Conservation (phyloP, 2,888 invertebrate genomes). For the Neoscelio sp. region DNA sequence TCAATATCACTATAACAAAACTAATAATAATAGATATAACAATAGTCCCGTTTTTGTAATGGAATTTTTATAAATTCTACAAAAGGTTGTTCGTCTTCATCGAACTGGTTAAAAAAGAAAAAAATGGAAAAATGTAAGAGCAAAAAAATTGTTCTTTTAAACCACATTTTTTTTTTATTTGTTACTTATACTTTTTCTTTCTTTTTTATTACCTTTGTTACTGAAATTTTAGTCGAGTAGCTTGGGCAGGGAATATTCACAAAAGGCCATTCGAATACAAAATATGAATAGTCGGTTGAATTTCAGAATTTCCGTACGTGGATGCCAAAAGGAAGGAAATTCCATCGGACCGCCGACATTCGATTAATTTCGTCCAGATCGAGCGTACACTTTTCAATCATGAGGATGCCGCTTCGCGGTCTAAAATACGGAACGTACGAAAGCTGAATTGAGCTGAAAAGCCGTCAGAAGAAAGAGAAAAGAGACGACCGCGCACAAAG, state of each 20-base stretch:
- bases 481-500: conserved; percentile 39
- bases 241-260: background rate
- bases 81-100: too few species aligned
- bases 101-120: background rate
- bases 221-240: background rate
- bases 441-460: conserved; percentile 51
- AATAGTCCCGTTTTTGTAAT: too few species aligned
- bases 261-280: conserved; percentile 35
- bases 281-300: conserved; percentile 34
- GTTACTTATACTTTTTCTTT: too few species aligned
- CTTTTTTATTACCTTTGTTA: too few species aligned
- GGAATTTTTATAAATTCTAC: too few species aligned
- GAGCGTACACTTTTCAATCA: conserved; percentile 58
- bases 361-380: conserved; percentile 56
- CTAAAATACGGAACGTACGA: conserved; percentile 40
- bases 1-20: too few species aligned
- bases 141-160: background rate
- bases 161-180: too few species aligned
- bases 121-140: too few species aligned
- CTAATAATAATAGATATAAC: too few species aligned
- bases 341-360: conserved; percentile 40
- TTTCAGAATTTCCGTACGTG: conserved; percentile 7
- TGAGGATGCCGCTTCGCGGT: conserved; percentile 25
- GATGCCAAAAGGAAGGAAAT: conserved; percentile 26
- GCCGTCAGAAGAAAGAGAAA: conserved; percentile 37